A percentile compares a stretch with the other conserved stretches of the same genome.
Conservation (phyloP, 1,140 invertebrate genomes). For the Macrostomum lignano region DNA sequence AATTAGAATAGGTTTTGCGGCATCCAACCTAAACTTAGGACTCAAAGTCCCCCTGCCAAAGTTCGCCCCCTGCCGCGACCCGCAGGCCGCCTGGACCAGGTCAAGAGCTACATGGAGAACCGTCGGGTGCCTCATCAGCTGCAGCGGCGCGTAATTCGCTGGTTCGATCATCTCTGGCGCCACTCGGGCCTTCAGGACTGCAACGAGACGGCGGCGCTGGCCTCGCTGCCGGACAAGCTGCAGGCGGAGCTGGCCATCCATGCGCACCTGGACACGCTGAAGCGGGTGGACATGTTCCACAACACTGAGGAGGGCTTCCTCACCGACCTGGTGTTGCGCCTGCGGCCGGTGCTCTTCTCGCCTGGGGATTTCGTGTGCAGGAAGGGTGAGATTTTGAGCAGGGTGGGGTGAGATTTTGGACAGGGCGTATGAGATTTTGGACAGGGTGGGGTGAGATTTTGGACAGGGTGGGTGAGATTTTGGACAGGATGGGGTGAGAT, state of each 20-base stretch:
- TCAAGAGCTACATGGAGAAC: slow-evolving; percentile 87
- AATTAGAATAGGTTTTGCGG: too few species aligned
- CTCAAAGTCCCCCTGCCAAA: too few species aligned
- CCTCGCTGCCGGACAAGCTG: slow-evolving; percentile 52
- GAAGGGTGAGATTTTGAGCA: too few species aligned
- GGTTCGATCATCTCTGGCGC: slow-evolving; percentile 87
- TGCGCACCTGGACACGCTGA: slow-evolving; percentile 66
- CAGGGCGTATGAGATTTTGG: slow-evolving; percentile 18
- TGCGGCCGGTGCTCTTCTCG: slow-evolving; percentile 66
- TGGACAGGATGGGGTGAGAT: neutral
- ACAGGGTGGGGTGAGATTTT: too few species aligned
- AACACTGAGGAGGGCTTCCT: slow-evolving; percentile 54
- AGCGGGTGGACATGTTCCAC: slow-evolving; percentile 50
- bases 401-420: too few species aligned
- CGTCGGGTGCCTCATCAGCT: slow-evolving; percentile 48
- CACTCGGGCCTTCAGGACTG: slow-evolving; percentile 50
- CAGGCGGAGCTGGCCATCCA: slow-evolving; percentile 83
- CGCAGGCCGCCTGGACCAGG: too few species aligned
- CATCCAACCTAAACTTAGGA: too few species aligned
- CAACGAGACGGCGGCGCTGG: slow-evolving; percentile 39
- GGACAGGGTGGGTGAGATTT: too few species aligned
- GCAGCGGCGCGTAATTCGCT: slow-evolving; percentile 61
- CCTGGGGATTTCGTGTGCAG: slow-evolving; percentile 72
- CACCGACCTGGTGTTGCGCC: slow-evolving; percentile 63
- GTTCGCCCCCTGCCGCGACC: too few species aligned